A percentile compares a stretch with the other conserved stretches of the same genome.
phyloP scores from a whole-genome alignment of 2,113 vertebrate genomes.

The Elachura formosa region DNA sequence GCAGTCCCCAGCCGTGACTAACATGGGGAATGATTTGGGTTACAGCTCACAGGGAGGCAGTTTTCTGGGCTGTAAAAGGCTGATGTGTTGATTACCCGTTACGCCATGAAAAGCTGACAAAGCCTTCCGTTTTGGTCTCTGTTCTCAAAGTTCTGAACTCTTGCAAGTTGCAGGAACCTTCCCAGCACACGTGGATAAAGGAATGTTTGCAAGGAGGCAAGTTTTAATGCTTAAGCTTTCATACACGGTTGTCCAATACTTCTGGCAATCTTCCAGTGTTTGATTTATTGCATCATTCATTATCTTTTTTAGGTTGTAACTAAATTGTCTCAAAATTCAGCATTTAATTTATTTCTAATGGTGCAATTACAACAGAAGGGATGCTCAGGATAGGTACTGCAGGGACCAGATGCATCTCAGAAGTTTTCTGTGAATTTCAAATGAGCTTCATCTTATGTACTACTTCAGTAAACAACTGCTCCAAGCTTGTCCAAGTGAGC shows the following conservation, averaged over 20 bases:
- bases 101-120: neutral
- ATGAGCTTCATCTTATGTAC: neutral
- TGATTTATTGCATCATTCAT: neutral
- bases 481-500: neutral
- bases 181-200: neutral
- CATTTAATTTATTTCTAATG: neutral
- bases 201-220: neutral
- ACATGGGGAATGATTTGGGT: slow-evolving; percentile 18
- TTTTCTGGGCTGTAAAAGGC: slow-evolving; percentile 48
- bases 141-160: too few relatives aligned
- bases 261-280: neutral
- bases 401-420: neutral
- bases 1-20: neutral
- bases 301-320: neutral
- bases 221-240: neutral
- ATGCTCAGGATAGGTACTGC: neutral
- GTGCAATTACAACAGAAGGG: neutral
- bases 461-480: neutral
- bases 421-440: neutral
- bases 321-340: neutral
- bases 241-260: neutral
- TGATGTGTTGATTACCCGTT: slow-evolving; percentile 1
- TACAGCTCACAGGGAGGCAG: neutral
- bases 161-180: neutral
- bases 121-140: neutral